These are phyloP conservation scores for Mionectes macconnelli DNA, from an alignment of 2,113 vertebrate genomes.

Conservation along the genomic window DNA sequence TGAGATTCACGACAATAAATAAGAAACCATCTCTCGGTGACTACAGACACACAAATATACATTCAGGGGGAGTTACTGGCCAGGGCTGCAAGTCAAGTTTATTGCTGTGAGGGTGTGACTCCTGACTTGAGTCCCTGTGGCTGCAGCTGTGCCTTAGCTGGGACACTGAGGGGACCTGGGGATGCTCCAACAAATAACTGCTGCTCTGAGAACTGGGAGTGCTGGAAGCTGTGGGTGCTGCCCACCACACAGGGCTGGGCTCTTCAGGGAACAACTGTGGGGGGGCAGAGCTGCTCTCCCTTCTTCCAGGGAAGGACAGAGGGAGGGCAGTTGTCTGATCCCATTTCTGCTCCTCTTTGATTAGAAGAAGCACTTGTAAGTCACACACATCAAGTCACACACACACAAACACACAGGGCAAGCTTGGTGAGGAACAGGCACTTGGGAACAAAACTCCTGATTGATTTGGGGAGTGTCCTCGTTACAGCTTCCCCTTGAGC, in stretches of 20 bases:
- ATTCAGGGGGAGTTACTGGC: neutral
- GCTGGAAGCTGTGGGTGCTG: neutral
- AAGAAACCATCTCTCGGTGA: slow-evolving; percentile 10
- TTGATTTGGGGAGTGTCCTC: neutral
- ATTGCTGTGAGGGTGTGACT: neutral
- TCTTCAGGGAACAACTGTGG: neutral
- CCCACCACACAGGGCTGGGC: neutral
- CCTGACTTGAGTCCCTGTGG: neutral
- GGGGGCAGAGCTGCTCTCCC: slow-evolving; percentile 13
- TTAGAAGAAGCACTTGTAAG: slow-evolving; percentile 12
- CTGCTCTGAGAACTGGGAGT: neutral
- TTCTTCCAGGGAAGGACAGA: neutral
- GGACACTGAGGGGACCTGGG: neutral
- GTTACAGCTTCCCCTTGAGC: neutral
- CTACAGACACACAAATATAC: slow-evolving; percentile 37
- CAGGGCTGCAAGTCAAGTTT: neutral
- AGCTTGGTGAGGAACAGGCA: neutral
- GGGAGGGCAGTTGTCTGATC: slow-evolving; percentile 24
- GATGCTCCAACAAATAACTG: neutral
- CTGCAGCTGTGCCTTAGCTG: neutral
- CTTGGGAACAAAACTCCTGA: neutral
- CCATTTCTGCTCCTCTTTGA: slow-evolving; percentile 16
- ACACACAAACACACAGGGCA: neutral
- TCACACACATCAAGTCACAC: neutral
- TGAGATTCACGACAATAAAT: slow-evolving; percentile 63